phyloP scores from a whole-genome alignment of 1,140 invertebrate genomes.

The Ganaspis sp. region DNA sequence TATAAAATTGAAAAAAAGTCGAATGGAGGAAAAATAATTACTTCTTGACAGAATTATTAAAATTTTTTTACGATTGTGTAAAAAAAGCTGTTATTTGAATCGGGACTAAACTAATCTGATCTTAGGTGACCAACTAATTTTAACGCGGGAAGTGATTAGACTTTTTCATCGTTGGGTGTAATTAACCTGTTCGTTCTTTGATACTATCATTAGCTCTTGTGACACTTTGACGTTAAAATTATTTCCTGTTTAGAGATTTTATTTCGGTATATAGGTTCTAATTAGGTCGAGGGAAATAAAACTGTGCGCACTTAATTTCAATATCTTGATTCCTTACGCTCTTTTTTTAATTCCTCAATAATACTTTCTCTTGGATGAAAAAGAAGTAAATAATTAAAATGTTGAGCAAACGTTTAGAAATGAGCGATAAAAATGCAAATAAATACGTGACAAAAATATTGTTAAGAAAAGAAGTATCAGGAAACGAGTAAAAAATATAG shows the following conservation, averaged over 20 bases:
- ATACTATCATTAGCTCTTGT: conserved; percentile 15
- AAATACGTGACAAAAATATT: too few species aligned
- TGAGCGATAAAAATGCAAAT: too few species aligned
- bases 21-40: too few species aligned
- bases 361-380: too few species aligned
- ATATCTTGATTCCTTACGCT: background rate
- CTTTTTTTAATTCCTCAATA: too few species aligned
- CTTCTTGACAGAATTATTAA: background rate
- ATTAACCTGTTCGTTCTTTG: conserved; percentile 30
- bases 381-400: too few species aligned
- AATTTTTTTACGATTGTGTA: background rate
- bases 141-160: conserved; percentile 25
- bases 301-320: background rate
- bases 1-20: too few species aligned
- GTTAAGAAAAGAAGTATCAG: too few species aligned
- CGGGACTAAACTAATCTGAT: conserved; percentile 16
- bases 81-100: too few species aligned
- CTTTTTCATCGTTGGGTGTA: conserved; percentile 6
- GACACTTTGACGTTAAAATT: conserved; percentile 28
- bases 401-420: too few species aligned
- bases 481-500: too few species aligned
- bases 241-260: conserved; percentile 18
- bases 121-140: conserved; percentile 16
- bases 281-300: background rate
- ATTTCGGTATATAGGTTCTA: conserved; percentile 1